Percentiles rank a stretch among this genome's conserved stretches.
These are phyloP conservation scores for Diploptera punctata DNA, from an alignment of 2,888 invertebrate genomes.

Conservation along the genomic window DNA sequence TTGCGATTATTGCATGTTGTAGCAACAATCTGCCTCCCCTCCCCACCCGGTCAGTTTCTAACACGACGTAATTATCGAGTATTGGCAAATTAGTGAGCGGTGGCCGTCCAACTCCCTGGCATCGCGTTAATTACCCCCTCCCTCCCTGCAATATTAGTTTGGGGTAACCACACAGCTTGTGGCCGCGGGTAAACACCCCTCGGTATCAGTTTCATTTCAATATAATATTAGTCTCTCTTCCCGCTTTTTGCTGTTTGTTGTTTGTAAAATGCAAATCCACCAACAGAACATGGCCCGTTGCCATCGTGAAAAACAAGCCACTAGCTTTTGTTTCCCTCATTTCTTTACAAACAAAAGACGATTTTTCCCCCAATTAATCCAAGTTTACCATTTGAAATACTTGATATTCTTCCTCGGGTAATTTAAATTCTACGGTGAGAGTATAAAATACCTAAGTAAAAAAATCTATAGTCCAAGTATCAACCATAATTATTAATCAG, in stretches of 20 bases:
- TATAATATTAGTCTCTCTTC: slow-evolving; percentile 17
- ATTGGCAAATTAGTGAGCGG: slow-evolving; percentile 28
- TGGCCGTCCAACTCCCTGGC: slow-evolving; percentile 12
- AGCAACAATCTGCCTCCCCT: background rate
- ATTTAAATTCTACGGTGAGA: no score
- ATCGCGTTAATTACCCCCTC: slow-evolving; percentile 23
- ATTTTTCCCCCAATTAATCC: no score
- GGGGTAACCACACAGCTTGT: slow-evolving; percentile 12
- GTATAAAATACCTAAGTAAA: no score
- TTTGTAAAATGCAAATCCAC: slow-evolving; percentile 29
- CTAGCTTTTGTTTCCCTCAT: no score
- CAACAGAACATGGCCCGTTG: slow-evolving; percentile 1
- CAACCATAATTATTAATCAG: no score
- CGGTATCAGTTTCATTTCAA: slow-evolving; percentile 19
- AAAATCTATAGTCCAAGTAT: no score
- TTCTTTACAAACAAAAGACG: no score
- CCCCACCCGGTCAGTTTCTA: background rate
- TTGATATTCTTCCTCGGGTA: no score
- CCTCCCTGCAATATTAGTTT: slow-evolving; percentile 17
- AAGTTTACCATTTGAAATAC: no score
- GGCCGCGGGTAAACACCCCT: background rate
- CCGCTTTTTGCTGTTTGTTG: slow-evolving; percentile 1
- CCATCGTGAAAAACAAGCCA: background rate
- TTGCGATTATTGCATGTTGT: background rate
- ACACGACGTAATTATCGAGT: slow-evolving; percentile 20